Conservation (phyloP, 2,113 vertebrate genomes). For the Corythoichthys haematopterus region DNA sequence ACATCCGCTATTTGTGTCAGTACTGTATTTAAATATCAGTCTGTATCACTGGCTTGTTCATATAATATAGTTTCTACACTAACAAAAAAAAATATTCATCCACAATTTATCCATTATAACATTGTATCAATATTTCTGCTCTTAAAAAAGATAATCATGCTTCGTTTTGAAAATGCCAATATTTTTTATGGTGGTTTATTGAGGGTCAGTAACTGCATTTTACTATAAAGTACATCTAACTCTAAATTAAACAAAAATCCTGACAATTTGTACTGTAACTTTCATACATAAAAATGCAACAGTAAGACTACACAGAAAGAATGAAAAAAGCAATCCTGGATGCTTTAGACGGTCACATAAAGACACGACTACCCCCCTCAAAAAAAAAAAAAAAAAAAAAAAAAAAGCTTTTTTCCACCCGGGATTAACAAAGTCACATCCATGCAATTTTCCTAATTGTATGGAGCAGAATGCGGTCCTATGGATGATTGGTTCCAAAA, state of each 20-base stretch:
- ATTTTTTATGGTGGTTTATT: neutral
- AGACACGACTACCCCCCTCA: neutral
- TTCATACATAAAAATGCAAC: neutral
- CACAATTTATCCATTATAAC: neutral
- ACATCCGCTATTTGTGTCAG: too few species aligned
- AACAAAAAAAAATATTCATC: neutral
- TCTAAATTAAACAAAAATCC: neutral
- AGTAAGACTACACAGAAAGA: too few species aligned
- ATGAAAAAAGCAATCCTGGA: too few species aligned
- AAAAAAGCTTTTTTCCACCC: conserved; percentile 36
- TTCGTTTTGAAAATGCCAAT: neutral
- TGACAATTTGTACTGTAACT: too few species aligned
- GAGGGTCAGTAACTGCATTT: neutral
- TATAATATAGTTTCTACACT: too few species aligned
- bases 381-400: neutral
- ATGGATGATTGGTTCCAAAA: too few species aligned
- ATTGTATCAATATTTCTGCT: neutral
- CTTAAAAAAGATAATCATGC: neutral
- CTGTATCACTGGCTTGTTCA: too few species aligned
- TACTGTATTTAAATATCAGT: too few species aligned
- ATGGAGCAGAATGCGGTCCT: conserved; percentile 23
- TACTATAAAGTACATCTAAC: neutral
- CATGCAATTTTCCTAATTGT: conserved; percentile 63
- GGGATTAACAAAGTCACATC: conserved; percentile 44
- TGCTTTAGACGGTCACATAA: conserved; percentile 34